Percentiles rank a stretch among this genome's conserved stretches.
These are phyloP conservation scores for Uria aalge DNA, from an alignment of 2,113 vertebrate species.

Conservation along the genomic window DNA sequence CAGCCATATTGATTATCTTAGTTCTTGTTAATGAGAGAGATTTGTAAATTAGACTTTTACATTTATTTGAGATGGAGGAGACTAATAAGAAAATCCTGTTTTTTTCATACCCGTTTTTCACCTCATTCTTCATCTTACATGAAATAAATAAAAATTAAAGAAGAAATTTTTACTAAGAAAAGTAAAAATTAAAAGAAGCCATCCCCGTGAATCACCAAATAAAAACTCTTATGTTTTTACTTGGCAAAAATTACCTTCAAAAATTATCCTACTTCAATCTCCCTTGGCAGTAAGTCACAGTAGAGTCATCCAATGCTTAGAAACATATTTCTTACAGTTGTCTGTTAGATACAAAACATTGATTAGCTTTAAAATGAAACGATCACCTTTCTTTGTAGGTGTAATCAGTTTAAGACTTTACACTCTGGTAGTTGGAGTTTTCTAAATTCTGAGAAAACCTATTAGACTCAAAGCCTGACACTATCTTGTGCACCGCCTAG, in stretches of 20 bases:
- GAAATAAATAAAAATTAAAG: not conserved
- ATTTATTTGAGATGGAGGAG: not conserved
- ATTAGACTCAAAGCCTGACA: not conserved
- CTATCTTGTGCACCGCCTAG: not conserved
- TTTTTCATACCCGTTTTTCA: not conserved
- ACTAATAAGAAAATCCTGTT: not conserved
- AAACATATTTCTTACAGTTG: not conserved
- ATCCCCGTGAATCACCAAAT: not conserved
- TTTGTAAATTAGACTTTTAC: not conserved
- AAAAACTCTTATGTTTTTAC: not conserved
- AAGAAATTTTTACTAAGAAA: not conserved
- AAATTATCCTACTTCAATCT: not conserved
- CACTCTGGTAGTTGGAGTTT: not conserved
- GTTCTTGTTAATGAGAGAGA: not conserved
- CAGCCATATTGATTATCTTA: not conserved
- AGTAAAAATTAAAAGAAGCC: not conserved
- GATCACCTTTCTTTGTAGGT: not conserved
- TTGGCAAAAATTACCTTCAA: not conserved
- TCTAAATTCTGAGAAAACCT: not conserved
- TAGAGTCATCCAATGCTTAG: not conserved
- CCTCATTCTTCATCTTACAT: not conserved
- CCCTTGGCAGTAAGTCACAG: not conserved
- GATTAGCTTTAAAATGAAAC: not conserved
- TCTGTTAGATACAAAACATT: not conserved
- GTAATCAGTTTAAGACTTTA: not conserved